These are phyloP conservation scores for Ataeniobius toweri DNA, from an alignment of 2,797 vertebrate genomes.

Conservation along the genomic window DNA sequence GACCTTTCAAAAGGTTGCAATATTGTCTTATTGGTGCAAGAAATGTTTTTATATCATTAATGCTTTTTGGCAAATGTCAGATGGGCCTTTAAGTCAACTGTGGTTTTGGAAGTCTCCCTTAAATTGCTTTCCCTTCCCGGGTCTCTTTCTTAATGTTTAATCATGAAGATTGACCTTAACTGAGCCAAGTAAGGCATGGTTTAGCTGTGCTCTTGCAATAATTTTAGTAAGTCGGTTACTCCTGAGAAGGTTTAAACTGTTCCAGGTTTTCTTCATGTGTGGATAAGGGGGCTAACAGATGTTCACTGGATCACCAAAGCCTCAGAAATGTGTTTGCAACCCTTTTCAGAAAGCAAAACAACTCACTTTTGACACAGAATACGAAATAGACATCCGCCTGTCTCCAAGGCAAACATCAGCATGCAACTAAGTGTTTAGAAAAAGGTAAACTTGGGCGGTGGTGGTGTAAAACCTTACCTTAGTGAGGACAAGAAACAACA, in stretches of 20 bases:
- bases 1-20: not conserved
- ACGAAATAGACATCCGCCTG: slow-evolving; percentile 3
- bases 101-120: not conserved
- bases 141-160: not conserved
- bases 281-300: too few relatives aligned
- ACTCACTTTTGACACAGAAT: slow-evolving; percentile 8
- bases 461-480: slow-evolving; percentile 23
- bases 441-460: slow-evolving; percentile 15
- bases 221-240: not conserved
- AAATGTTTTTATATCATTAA: not conserved
- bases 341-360: not conserved
- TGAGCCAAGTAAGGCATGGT: not conserved
- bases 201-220: not conserved
- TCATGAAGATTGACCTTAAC: not conserved
- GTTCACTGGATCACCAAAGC: not conserved
- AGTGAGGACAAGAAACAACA: slow-evolving; percentile 25
- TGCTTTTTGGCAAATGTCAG: not conserved
- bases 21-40: not conserved
- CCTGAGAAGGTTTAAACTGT: not conserved
- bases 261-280: not conserved
- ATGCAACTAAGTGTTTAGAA: slow-evolving; percentile 14
- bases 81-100: not conserved
- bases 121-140: too few relatives aligned
- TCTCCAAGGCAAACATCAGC: slow-evolving; percentile 21
- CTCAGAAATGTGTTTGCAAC: not conserved